Evolutionary conservation across 2,797 vertebrate genomes (phyloP).

Genomic region (Rhinella marina): DNA sequence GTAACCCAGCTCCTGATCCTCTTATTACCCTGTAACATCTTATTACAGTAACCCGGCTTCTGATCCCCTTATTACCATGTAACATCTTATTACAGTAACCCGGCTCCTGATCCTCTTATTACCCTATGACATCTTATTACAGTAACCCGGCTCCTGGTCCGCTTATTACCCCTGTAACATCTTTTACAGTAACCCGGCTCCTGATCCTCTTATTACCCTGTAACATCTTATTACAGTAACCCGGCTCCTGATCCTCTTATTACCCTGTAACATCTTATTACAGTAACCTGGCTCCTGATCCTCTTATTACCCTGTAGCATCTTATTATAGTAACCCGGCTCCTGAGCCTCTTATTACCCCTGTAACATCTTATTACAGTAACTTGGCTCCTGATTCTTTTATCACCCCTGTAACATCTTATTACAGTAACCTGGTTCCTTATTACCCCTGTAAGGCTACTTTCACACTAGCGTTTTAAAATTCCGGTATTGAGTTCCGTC

Average conservation of each 20-base stretch:
- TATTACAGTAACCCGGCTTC: conserved; percentile 43
- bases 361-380: no score
- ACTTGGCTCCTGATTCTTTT: no score
- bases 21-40: conserved; percentile 44
- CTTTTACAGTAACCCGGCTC: conserved; percentile 34
- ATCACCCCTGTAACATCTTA: no score
- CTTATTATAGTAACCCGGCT: not conserved
- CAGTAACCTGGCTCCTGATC: conserved; percentile 38
- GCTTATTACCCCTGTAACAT: conserved; percentile 40
- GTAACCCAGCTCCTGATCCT: conserved; percentile 20
- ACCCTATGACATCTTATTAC: conserved; percentile 37
- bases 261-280: conserved; percentile 30
- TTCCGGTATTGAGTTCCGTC: no score
- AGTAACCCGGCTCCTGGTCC: conserved; percentile 27
- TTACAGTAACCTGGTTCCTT: no score
- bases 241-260: conserved; percentile 29
- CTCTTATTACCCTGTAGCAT: conserved; percentile 28
- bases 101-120: conserved; percentile 20
- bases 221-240: conserved; percentile 42
- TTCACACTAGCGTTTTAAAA: no score
- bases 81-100: conserved; percentile 35
- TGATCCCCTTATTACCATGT: conserved; percentile 39
- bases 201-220: conserved; percentile 26
- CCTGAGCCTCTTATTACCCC: no score
- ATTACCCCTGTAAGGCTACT: no score